A percentile compares a stretch with the other conserved stretches of the same genome.
phyloP scores from a whole-genome alignment of 92 coral and sea anemone species.

The Micromussa lordhowensis region DNA sequence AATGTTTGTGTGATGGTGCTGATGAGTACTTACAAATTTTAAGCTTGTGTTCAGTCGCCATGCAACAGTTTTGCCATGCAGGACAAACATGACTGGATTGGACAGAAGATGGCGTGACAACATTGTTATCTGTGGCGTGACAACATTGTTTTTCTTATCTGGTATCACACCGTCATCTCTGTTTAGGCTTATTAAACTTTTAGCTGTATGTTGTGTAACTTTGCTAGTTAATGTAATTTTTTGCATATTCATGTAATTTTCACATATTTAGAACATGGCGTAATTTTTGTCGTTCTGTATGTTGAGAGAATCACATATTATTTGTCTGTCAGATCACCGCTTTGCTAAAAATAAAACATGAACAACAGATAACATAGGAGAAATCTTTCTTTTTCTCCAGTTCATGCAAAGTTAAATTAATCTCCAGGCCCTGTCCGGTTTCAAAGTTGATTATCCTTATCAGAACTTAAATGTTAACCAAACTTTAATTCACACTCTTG shows the following conservation, averaged over 20 bases:
- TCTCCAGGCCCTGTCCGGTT: background rate
- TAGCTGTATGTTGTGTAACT: background rate
- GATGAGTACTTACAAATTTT: conserved; percentile 94
- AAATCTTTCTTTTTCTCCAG: no score
- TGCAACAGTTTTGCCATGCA: conserved; percentile 92
- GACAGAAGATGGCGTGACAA: background rate
- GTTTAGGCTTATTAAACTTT: background rate
- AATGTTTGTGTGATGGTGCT: conserved; percentile 96
- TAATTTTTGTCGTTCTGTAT: no score
- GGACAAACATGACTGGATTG: conserved; percentile 34
- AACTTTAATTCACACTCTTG: no score
- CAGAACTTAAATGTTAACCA: no score
- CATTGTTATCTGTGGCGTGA: background rate
- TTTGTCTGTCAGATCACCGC: no score
- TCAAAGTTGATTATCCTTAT: no score
- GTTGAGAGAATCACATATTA: no score
- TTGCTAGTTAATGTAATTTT: no score
- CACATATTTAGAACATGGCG: no score
- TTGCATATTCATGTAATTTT: no score
- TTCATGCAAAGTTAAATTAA: background rate
- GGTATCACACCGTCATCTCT: background rate
- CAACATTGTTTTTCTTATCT: background rate
- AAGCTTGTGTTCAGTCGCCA: conserved; percentile 88
- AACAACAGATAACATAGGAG: background rate
- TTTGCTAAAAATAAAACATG: background rate